phyloP scores from a whole-genome alignment of 2,113 vertebrate species.

The Gobius niger region DNA sequence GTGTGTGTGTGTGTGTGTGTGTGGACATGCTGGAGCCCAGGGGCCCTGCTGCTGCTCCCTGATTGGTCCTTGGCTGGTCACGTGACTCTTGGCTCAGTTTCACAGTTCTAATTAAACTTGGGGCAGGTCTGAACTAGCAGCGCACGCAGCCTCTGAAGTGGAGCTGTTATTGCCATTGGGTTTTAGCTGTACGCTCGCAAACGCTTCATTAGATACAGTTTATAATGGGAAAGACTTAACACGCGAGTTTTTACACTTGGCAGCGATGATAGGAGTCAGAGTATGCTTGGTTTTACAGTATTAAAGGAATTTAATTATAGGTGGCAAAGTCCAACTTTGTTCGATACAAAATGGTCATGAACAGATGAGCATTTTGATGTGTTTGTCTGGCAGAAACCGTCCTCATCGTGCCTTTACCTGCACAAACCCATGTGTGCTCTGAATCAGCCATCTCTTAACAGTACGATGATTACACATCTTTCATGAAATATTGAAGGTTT shows the following conservation, averaged over 20 bases:
- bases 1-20: slow-evolving; percentile 1
- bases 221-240: slow-evolving; percentile 10
- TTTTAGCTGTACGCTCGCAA: slow-evolving; percentile 36
- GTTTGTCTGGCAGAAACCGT: no score
- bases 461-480: no score
- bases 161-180: slow-evolving; percentile 64
- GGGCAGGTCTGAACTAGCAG: slow-evolving; percentile 83
- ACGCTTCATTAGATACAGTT: slow-evolving; percentile 45
- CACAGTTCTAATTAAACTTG: slow-evolving; percentile 82
- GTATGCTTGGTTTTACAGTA: background rate
- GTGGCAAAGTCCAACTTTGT: no score
- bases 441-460: no score
- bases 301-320: no score
- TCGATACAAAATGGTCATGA: no score
- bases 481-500: no score
- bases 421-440: no score
- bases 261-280: background rate
- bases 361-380: no score
- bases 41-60: slow-evolving; percentile 58
- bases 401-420: no score
- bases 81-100: slow-evolving; percentile 76
- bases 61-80: slow-evolving; percentile 78
- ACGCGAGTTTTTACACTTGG: background rate
- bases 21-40: slow-evolving; percentile 11
- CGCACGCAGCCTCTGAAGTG: slow-evolving; percentile 65